phyloP scores from a whole-genome alignment of 2,113 vertebrate species.

The Montifringilla adamsi region DNA sequence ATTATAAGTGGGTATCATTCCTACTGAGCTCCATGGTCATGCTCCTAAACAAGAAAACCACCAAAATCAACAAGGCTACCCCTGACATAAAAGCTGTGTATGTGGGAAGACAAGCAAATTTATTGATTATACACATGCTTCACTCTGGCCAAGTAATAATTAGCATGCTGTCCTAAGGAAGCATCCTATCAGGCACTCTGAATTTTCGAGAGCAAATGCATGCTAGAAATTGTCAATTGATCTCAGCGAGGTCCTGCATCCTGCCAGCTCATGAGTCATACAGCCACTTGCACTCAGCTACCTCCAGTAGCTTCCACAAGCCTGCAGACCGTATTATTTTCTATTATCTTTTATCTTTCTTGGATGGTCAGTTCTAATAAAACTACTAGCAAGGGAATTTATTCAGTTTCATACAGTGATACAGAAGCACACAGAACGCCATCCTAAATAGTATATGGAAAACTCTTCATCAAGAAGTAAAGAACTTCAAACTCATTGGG shows the following conservation, averaged over 20 bases:
- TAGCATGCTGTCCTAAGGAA: neutral
- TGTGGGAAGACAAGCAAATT: neutral
- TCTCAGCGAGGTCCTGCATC: neutral
- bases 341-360: neutral
- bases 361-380: neutral
- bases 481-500: neutral
- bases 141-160: neutral
- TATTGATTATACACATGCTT: conserved; percentile 1
- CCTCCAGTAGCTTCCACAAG: neutral
- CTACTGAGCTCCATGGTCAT: neutral
- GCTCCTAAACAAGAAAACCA: neutral
- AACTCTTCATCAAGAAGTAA: neutral
- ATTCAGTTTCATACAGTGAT: neutral
- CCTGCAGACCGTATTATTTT: neutral
- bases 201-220: neutral
- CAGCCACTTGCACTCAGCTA: neutral
- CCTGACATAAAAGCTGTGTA: neutral
- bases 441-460: neutral
- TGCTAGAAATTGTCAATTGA: neutral
- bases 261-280: neutral
- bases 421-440: neutral
- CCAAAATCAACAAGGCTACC: neutral
- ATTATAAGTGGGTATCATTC: neutral
- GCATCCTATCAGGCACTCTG: neutral
- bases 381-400: neutral